Evolutionary conservation across 2,797 vertebrate species (phyloP).

Genomic region (Micrastur ruficollis): DNA sequence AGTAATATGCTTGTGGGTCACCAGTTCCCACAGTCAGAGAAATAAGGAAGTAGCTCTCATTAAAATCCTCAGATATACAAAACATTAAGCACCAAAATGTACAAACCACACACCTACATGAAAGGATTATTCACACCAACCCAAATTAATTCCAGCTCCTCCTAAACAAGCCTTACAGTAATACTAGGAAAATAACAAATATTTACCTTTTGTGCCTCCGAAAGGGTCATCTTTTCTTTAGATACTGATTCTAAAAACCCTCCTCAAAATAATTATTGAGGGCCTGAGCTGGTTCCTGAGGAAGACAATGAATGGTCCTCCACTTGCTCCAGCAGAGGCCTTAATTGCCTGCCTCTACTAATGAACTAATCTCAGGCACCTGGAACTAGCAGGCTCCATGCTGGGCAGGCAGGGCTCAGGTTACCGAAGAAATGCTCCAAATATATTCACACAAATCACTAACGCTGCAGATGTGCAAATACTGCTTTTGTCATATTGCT

Average conservation of each 20-base stretch:
- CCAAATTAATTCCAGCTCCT: not conserved
- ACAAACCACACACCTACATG: not conserved
- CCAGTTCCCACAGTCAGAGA: not conserved
- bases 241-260: not conserved
- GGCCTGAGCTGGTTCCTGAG: not conserved
- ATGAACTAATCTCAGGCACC: conserved; percentile 68
- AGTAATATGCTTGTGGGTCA: not conserved
- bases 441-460: conserved; percentile 48
- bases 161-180: not conserved
- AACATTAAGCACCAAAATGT: not conserved
- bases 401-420: not conserved
- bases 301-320: not conserved
- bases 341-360: conserved; percentile 56
- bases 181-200: not conserved
- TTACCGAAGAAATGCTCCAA: conserved; percentile 49
- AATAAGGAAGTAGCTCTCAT: not conserved
- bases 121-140: not conserved
- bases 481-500: conserved; percentile 39
- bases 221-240: not conserved
- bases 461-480: conserved; percentile 59
- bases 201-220: not conserved
- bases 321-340: not conserved
- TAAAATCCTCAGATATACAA: not conserved
- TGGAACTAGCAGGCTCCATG: conserved; percentile 54
- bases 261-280: not conserved